Conservation (phyloP, 2,888 invertebrate genomes). For the Disparrhopalites patrizii region DNA sequence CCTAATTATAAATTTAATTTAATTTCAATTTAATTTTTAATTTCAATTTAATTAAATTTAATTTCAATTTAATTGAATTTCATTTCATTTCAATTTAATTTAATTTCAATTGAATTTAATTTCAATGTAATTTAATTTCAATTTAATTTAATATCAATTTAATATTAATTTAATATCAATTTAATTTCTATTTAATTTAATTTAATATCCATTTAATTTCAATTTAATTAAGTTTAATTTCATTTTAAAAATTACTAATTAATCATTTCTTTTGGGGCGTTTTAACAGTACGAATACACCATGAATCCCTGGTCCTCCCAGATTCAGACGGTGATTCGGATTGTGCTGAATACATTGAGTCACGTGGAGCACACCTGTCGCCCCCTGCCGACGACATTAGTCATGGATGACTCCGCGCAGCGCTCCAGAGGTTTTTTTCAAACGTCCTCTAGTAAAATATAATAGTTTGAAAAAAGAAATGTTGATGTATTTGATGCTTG, state of each 20-base stretch:
- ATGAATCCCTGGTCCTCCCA: conserved; percentile 55
- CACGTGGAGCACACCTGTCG: conserved; percentile 88
- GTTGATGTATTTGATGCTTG: background rate
- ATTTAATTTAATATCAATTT: too few species aligned
- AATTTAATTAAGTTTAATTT: too few species aligned
- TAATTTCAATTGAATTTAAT: too few species aligned
- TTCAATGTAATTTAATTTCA: too few species aligned
- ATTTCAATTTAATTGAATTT: too few species aligned
- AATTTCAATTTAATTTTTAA: too few species aligned
- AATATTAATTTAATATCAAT: too few species aligned
- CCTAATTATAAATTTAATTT: too few species aligned
- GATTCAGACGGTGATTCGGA: conserved; percentile 74
- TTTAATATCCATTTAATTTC: too few species aligned
- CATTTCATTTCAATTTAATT: too few species aligned
- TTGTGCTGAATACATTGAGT: conserved; percentile 87
- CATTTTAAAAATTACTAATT: background rate
- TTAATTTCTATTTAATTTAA: conserved; percentile 1
- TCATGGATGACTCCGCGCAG: conserved; percentile 67
- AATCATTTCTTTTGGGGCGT: too few species aligned
- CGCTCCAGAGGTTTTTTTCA: conserved; percentile 60
- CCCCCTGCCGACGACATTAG: conserved; percentile 72
- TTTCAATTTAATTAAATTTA: background rate
- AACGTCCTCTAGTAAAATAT: too few species aligned
- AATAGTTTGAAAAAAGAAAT: background rate
- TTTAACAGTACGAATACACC: conserved; percentile 54